Percentiles rank a stretch among this genome's conserved stretches.
phyloP scores from a whole-genome alignment of 2,797 vertebrate genomes.

The Amphiprion clarkii region DNA sequence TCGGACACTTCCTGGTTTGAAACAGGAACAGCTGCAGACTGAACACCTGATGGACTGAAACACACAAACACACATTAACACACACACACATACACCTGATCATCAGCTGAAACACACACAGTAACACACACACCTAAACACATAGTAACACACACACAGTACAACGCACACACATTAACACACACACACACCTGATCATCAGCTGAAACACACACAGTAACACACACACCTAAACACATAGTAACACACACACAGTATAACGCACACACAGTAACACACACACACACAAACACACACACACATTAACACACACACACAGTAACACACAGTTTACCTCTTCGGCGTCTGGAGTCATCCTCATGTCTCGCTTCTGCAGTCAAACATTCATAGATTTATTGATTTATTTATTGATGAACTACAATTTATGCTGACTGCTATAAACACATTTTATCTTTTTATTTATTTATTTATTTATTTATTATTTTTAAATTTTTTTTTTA shows the following conservation, averaged over 20 bases:
- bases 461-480: no score
- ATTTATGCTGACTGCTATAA: no score
- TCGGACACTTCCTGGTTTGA: conserved; percentile 90
- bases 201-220: no score
- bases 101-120: neutral
- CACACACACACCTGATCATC: no score
- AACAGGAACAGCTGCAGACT: conserved; percentile 90
- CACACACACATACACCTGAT: conserved; percentile 10
- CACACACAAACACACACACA: neutral
- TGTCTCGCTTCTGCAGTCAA: conserved; percentile 37
- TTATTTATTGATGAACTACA: no score
- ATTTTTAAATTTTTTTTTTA: no score
- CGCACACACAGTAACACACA: neutral
- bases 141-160: neutral
- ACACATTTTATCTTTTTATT: no score
- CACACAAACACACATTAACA: conserved; percentile 2
- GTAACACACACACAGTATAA: no score
- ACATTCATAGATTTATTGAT: neutral
- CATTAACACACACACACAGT: neutral
- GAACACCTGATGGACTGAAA: conserved; percentile 89
- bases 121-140: neutral
- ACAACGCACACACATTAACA: no score
- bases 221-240: no score
- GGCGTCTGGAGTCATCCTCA: conserved; percentile 52
- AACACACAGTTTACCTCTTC: conserved; percentile 38